Conservation (phyloP, 1,140 invertebrate species). For the Orchestia grillus region DNA sequence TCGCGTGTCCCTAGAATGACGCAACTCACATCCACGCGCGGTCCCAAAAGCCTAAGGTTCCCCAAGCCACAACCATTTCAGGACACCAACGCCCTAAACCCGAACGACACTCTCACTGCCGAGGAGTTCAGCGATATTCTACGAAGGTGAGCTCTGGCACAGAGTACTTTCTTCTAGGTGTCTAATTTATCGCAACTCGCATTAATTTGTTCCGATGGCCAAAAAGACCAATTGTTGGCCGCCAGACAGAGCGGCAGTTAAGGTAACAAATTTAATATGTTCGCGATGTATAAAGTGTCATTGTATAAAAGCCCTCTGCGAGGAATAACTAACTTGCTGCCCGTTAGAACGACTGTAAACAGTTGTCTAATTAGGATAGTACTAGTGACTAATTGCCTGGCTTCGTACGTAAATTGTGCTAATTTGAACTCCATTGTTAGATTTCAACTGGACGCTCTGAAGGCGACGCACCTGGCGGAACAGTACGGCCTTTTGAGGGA, state of each 20-base stretch:
- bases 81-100: background rate
- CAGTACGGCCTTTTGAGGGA: conserved; percentile 59
- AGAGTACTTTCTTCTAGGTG: background rate
- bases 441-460: conserved; percentile 65
- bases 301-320: no score
- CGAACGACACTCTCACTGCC: conserved; percentile 32
- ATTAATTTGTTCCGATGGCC: no score
- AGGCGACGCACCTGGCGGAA: conserved; percentile 66
- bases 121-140: conserved; percentile 43
- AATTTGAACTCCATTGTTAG: background rate
- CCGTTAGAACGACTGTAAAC: no score
- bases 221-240: no score
- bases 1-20: background rate
- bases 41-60: conserved; percentile 14
- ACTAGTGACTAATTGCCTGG: background rate
- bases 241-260: no score
- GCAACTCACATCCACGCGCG: background rate
- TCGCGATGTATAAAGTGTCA: no score
- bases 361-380: background rate
- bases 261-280: no score
- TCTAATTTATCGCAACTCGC: background rate
- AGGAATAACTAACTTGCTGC: no score
- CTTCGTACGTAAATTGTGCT: background rate
- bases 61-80: background rate
- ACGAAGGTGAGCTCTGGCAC: background rate